Conservation (phyloP, 2,797 vertebrate species). For the Neostethus bicornis region DNA sequence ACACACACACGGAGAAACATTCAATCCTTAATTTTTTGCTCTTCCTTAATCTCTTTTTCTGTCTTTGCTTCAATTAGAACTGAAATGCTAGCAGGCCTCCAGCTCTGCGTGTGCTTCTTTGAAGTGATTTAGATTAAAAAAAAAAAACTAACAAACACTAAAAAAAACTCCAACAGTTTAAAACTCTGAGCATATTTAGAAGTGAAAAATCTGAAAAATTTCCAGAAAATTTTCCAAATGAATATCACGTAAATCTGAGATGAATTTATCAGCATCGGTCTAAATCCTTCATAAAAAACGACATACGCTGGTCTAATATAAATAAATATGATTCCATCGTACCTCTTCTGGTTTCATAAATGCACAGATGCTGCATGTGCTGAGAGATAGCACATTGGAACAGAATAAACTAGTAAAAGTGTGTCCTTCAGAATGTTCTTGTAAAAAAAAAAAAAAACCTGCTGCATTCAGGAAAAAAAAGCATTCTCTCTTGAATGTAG, state of each 20-base stretch:
- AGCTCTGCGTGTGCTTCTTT: slow-evolving; percentile 68
- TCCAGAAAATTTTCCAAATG: no score
- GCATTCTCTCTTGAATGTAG: slow-evolving; percentile 43
- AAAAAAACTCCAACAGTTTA: no score
- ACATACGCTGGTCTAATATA: no score
- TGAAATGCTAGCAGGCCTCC: slow-evolving; percentile 61
- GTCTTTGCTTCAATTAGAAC: slow-evolving; percentile 65
- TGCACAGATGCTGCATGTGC: slow-evolving; percentile 12
- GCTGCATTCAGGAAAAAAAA: slow-evolving; percentile 36
- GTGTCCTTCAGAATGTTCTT: slow-evolving; percentile 4
- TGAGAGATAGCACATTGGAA: not conserved
- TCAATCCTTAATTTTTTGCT: slow-evolving; percentile 10
- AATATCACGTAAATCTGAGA: not conserved
- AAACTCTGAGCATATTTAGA: no score
- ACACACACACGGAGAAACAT: slow-evolving; percentile 9
- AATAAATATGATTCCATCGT: slow-evolving; percentile 8
- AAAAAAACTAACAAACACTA: slow-evolving; percentile 47
- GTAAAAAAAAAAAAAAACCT: slow-evolving; percentile 4
- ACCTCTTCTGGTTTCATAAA: slow-evolving; percentile 22
- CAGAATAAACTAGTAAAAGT: slow-evolving; percentile 9
- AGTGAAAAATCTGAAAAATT: no score
- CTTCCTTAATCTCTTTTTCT: slow-evolving; percentile 49
- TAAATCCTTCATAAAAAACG: no score
- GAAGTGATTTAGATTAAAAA: slow-evolving; percentile 72
- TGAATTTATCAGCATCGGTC: slow-evolving; percentile 5